phyloP scores from a whole-genome alignment of 2,888 invertebrate genomes.

The Temnothorax unifasciatus region DNA sequence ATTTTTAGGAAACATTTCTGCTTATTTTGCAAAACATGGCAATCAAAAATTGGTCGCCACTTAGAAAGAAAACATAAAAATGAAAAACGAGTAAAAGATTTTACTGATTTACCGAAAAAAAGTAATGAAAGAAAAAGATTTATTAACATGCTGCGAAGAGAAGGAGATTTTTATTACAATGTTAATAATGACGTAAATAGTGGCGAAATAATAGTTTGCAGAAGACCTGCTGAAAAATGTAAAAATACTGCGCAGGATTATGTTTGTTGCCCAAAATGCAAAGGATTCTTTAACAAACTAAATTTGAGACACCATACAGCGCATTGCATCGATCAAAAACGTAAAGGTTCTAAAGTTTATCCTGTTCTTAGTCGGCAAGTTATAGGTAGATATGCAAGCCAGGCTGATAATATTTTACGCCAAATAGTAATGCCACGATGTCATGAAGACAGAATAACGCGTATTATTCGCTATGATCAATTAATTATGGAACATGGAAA shows the following conservation, averaged over 20 bases:
- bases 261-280: neutral
- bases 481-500: slow-evolving; percentile 33
- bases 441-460: slow-evolving; percentile 35
- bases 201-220: slow-evolving; percentile 17
- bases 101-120: neutral
- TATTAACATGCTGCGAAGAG: neutral
- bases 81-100: slow-evolving; percentile 15
- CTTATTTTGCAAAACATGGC: slow-evolving; percentile 26
- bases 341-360: slow-evolving; percentile 1
- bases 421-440: slow-evolving; percentile 35
- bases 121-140: neutral
- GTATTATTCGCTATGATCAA: slow-evolving; percentile 27
- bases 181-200: neutral
- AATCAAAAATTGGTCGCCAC: slow-evolving; percentile 23
- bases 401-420: neutral
- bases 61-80: slow-evolving; percentile 19
- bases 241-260: slow-evolving; percentile 5
- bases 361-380: slow-evolving; percentile 14
- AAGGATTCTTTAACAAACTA: slow-evolving; percentile 10
- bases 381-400: slow-evolving; percentile 12
- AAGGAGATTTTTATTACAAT: slow-evolving; percentile 31
- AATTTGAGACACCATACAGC: neutral
- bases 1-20: slow-evolving; percentile 26
- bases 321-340: slow-evolving; percentile 11
- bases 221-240: neutral